Conservation (phyloP, 2,113 vertebrate genomes). For the Odobenus rosmarus region DNA sequence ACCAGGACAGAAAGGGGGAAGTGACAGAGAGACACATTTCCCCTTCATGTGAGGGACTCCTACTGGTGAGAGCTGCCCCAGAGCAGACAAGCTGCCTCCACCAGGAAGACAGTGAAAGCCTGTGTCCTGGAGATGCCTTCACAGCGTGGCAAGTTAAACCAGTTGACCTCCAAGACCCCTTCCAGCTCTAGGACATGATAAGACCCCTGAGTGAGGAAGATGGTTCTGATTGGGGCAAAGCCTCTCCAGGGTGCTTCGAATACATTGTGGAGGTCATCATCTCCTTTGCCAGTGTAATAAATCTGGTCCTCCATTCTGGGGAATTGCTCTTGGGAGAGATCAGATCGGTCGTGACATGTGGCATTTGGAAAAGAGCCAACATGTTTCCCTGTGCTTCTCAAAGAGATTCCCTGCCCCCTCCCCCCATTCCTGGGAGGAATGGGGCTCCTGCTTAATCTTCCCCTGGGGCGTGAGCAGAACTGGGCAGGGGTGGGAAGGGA, state of each 20-base stretch:
- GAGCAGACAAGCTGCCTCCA: neutral
- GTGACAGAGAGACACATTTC: neutral
- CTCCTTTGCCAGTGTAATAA: neutral
- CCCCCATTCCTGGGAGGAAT: neutral
- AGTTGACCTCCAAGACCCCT: neutral
- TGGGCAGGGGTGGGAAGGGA: neutral
- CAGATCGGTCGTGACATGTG: neutral
- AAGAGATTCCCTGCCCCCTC: neutral
- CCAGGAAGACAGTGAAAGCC: neutral
- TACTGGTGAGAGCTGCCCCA: neutral
- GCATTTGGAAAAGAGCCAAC: constrained; percentile 55
- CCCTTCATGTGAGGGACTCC: neutral
- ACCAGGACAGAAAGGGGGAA: neutral
- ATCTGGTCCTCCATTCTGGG: constrained; percentile 45
- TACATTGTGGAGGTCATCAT: constrained; percentile 35
- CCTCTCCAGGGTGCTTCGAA: constrained; percentile 31
- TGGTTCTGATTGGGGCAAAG: constrained; percentile 52
- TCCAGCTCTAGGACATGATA: neutral
- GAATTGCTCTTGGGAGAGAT: constrained; percentile 51
- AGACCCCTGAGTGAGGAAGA: constrained; percentile 34
- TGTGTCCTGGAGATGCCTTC: neutral
- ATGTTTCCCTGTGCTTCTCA: constrained; percentile 3
- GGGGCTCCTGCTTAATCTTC: neutral
- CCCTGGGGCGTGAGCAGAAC: neutral
- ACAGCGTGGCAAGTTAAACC: neutral